A percentile compares a stretch with the other conserved stretches of the same genome.
These are phyloP conservation scores for Catostomus latipinnis DNA, from an alignment of 2,797 vertebrate species.

Conservation along the genomic window DNA sequence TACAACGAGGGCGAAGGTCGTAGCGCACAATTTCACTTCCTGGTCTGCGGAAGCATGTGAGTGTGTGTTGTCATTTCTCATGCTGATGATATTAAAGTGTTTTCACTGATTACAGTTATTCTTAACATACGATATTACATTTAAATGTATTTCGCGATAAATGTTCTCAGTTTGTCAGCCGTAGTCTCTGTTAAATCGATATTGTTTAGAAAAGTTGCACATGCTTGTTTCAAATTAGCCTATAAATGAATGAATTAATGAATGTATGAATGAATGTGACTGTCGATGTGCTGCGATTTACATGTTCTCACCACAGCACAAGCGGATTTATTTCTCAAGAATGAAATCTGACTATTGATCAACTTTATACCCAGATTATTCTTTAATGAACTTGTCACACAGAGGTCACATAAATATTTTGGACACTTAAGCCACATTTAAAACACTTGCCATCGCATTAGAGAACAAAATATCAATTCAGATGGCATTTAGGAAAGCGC, in stretches of 20 bases:
- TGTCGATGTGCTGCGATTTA: background rate
- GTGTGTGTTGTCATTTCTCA: slow-evolving; percentile 42
- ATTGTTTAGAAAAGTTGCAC: slow-evolving; percentile 4
- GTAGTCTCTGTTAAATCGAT: background rate
- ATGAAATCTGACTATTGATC: background rate
- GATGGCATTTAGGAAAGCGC: too few relatives aligned
- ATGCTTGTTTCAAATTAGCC: background rate
- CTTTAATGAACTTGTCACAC: too few relatives aligned
- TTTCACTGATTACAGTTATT: background rate
- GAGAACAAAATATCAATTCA: too few relatives aligned
- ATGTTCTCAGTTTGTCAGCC: background rate
- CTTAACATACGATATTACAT: background rate
- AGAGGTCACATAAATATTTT: too few relatives aligned
- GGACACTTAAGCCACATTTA: too few relatives aligned
- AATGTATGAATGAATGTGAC: too few relatives aligned
- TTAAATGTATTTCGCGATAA: too few relatives aligned
- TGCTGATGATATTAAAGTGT: background rate
- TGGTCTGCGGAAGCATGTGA: slow-evolving; percentile 68
- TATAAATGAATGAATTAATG: background rate
- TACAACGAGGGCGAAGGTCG: slow-evolving; percentile 49
- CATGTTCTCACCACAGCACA: too few relatives aligned
- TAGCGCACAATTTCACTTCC: slow-evolving; percentile 65
- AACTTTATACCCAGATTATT: background rate
- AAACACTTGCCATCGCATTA: too few relatives aligned
- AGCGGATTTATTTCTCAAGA: background rate